A percentile compares a stretch with the other conserved stretches of the same genome.
phyloP scores from a whole-genome alignment of 1,140 invertebrate genomes.

The Leptopilina clavipes region DNA sequence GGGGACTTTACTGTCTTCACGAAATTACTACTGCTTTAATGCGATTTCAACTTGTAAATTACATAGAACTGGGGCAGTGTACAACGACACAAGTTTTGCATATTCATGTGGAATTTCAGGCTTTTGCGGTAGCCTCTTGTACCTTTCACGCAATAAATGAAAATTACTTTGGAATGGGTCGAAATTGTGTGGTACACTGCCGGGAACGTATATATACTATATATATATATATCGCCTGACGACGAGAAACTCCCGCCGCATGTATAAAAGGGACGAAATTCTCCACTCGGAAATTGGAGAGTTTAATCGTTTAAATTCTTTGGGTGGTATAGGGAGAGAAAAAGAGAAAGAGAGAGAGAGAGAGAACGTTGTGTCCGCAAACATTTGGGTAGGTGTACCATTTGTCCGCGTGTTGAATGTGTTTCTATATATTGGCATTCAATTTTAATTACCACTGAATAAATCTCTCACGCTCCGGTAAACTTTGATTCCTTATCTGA shows the following conservation, averaged over 20 bases:
- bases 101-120: conserved; percentile 16
- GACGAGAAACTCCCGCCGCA: neutral
- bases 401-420: conserved; percentile 24
- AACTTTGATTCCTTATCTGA: no score
- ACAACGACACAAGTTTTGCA: conserved; percentile 28
- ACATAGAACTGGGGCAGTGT: conserved; percentile 25
- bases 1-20: no score
- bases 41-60: conserved; percentile 9
- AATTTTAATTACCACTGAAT: conserved; percentile 47
- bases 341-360: no score
- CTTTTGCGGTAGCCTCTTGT: conserved; percentile 14
- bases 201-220: neutral
- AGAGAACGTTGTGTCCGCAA: neutral
- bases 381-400: neutral
- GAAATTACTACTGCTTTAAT: neutral
- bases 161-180: conserved; percentile 12
- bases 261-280: conserved; percentile 16
- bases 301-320: conserved; percentile 48
- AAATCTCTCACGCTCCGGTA: conserved; percentile 12
- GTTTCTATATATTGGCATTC: conserved; percentile 35
- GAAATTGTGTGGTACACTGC: neutral
- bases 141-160: conserved; percentile 29
- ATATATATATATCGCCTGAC: no score
- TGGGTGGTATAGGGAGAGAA: neutral
- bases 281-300: conserved; percentile 24